A percentile compares a stretch with the other conserved stretches of the same genome.
phyloP scores from a whole-genome alignment of 1,140 invertebrate species.

The Tetranychus cinnabarinus region DNA sequence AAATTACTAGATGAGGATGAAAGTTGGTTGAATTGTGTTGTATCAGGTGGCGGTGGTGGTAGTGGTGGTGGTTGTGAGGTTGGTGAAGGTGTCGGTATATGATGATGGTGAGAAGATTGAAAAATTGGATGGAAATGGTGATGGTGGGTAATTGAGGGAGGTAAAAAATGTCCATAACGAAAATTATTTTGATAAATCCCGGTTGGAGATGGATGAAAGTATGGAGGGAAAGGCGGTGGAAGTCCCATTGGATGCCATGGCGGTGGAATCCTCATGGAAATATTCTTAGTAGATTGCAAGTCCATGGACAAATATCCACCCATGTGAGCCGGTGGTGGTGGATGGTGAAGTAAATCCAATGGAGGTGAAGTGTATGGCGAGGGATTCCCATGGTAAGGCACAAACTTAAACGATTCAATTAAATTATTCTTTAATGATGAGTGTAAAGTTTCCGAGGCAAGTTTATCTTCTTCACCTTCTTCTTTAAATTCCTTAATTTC shows the following conservation, averaged over 20 bases:
- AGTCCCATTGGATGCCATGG: neutral
- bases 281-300: too few relatives aligned
- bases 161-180: neutral
- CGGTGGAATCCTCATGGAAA: neutral
- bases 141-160: neutral
- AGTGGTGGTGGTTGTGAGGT: neutral
- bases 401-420: neutral
- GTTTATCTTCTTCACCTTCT: neutral
- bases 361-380: neutral
- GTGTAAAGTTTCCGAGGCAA: neutral
- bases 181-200: neutral
- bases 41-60: neutral
- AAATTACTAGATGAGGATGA: neutral
- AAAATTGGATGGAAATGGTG: neutral
- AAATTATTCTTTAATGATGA: neutral
- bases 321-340: neutral
- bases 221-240: neutral
- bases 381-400: neutral
- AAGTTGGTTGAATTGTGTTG: neutral
- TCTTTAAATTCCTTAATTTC: neutral
- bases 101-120: neutral
- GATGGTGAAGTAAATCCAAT: neutral
- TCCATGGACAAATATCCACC: too few relatives aligned
- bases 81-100: neutral
- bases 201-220: neutral